Evolutionary conservation across 2,797 vertebrate species (phyloP).

Genomic region (Paramormyrops hopkinsi): DNA sequence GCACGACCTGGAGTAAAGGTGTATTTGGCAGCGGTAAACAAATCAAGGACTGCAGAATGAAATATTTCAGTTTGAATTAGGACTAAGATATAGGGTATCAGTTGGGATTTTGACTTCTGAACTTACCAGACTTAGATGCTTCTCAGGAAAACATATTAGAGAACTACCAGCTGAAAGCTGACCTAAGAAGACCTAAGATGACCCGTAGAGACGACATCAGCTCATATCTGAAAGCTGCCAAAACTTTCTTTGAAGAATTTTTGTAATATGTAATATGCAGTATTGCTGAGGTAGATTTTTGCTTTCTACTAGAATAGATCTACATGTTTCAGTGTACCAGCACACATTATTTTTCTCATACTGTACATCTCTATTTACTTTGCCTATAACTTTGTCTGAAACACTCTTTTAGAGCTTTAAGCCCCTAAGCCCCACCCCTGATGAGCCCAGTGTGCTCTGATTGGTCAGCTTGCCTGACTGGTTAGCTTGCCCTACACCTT

Average conservation of each 20-base stretch:
- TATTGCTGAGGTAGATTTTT: background rate
- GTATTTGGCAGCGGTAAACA: background rate
- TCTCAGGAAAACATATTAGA: background rate
- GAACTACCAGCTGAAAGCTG: background rate
- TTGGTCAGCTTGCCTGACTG: background rate
- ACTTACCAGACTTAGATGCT: background rate
- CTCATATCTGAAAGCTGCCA: background rate
- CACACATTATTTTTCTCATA: background rate
- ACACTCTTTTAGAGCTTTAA: background rate
- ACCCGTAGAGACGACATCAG: background rate
- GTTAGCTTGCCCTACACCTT: background rate
- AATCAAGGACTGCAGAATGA: background rate
- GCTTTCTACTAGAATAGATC: background rate
- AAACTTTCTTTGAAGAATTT: background rate
- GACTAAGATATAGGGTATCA: background rate
- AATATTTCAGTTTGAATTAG: background rate
- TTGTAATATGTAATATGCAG: background rate
- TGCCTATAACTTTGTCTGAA: background rate
- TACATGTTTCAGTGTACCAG: background rate
- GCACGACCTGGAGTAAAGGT: background rate
- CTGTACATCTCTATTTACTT: background rate
- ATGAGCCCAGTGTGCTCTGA: background rate
- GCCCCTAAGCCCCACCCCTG: background rate
- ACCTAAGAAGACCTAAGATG: background rate
- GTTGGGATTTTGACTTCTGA: background rate